Base-by-base conservation (phyloP, 2,797 vertebrate species). In the Synaphobranchus kaupii region DNA sequence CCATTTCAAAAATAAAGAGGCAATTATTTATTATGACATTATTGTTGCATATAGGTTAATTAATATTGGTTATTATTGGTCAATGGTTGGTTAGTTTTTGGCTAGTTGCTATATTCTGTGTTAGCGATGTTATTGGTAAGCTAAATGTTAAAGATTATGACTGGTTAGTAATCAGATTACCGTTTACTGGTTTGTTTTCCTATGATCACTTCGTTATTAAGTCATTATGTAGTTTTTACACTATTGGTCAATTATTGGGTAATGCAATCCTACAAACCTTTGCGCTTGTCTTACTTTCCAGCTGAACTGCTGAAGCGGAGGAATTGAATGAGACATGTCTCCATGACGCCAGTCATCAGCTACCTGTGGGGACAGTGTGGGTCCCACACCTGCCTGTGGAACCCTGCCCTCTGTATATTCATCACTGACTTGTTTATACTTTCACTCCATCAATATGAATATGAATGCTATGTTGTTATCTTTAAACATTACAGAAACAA, bases 361-460 rank as follows among this genome's bases (percentile, higher is more conserved):
- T 85, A 85, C 87, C 88, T 86, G 86, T 83, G 87, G 88, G 84
- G 85, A 82, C 47, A 39, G 80, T 34, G 28, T n/a, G 31, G 12
- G 6, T 52, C 86, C 71, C 56, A 83, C 17, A 2, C 34, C 73
- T 73, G 84, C 84, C 88, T 54, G 90, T 89, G 58, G 87, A 91
- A 85, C 87, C 85, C 88, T 63, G 63, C 86, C 87, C 86, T 81
- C 86, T 85, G 86, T 89, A 89, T 91, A 39, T 88, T 88, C 90
- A 89, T 88, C 86, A 87, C 81, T 88, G 83, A 89, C 88, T 88
- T 85, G 90, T 89, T 87, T 87, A 84, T 89, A 86, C 84, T 82
- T 88, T 73, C 84, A 80, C 86, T 88, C 48, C 58, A 71, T 87
- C 44, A 20, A 68, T 58, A 87, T 84, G 81, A 20, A 68, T 58